Evolutionary conservation across 2,113 vertebrate genomes (phyloP).

Genomic region (Dicerorhinus sumatrensis): DNA sequence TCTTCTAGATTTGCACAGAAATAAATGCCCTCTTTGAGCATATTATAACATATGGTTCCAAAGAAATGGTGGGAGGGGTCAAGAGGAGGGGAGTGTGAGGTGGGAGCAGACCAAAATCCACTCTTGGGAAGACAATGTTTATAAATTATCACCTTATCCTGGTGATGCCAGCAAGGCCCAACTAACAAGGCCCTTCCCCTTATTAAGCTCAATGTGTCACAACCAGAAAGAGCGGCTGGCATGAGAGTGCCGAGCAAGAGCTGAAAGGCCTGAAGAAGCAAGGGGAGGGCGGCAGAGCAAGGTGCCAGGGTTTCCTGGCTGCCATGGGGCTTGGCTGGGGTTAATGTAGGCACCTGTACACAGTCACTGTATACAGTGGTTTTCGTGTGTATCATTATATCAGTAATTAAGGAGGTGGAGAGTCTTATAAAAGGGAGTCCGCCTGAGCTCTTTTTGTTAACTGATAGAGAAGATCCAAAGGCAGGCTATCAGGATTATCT

Average conservation of each 20-base stretch:
- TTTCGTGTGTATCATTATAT: neutral
- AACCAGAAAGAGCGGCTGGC: neutral
- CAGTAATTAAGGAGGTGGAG: neutral
- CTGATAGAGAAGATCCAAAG: slow-evolving; percentile 14
- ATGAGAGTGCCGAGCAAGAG: neutral
- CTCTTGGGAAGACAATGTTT: slow-evolving; percentile 41
- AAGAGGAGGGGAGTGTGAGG: neutral
- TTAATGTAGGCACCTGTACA: neutral
- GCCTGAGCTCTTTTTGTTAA: slow-evolving; percentile 10
- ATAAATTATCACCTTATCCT: neutral
- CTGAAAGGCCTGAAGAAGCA: neutral
- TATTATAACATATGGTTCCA: neutral
- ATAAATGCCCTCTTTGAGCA: slow-evolving; percentile 26
- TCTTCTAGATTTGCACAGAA: neutral
- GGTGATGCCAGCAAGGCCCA: neutral
- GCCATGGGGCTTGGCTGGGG: neutral
- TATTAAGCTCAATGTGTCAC: slow-evolving; percentile 15
- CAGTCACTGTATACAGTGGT: neutral
- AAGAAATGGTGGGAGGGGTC: neutral
- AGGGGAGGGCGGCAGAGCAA: neutral
- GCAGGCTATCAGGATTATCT: slow-evolving; percentile 14
- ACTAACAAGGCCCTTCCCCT: neutral
- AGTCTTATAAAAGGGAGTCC: slow-evolving; percentile 28
- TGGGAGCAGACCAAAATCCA: neutral
- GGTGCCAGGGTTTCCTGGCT: neutral